A percentile compares a stretch with the other conserved stretches of the same genome.
These are phyloP conservation scores for Lates calcarifer DNA, from an alignment of 2,113 vertebrate species.

Conservation along the genomic window DNA sequence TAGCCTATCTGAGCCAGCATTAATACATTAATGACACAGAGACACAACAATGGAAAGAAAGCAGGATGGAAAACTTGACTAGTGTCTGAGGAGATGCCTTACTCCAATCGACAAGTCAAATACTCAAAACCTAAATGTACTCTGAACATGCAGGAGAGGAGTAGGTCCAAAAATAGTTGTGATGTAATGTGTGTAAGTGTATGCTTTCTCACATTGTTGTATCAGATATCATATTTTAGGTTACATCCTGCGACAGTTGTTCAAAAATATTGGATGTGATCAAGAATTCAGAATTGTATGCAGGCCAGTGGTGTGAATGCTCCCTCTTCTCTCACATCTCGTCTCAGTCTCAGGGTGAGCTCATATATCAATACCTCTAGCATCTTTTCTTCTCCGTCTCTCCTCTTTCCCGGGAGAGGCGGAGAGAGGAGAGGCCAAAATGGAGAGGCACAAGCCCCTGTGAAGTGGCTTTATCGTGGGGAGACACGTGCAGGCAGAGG, in stretches of 20 bases:
- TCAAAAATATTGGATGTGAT: slow-evolving; percentile 44
- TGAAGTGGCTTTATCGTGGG: slow-evolving; percentile 85
- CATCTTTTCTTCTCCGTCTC: slow-evolving; percentile 55
- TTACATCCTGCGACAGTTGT: slow-evolving; percentile 24
- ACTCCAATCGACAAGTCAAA: not conserved
- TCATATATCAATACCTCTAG: slow-evolving; percentile 70
- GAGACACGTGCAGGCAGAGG: slow-evolving; percentile 67
- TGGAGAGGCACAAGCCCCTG: slow-evolving; percentile 74
- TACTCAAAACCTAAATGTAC: not conserved
- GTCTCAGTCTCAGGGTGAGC: slow-evolving; percentile 54
- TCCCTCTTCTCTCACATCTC: slow-evolving; percentile 20
- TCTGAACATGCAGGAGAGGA: not conserved
- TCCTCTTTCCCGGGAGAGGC: slow-evolving; percentile 43
- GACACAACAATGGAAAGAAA: slow-evolving; percentile 48
- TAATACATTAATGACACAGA: slow-evolving; percentile 43
- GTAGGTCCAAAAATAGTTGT: slow-evolving; percentile 3
- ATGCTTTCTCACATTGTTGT: not conserved
- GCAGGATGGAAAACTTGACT: slow-evolving; percentile 54
- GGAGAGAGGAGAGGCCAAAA: slow-evolving; percentile 57
- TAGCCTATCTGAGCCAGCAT: slow-evolving; percentile 23
- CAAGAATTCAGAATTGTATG: slow-evolving; percentile 40
- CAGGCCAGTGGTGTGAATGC: slow-evolving; percentile 11
- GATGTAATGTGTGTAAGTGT: slow-evolving; percentile 2
- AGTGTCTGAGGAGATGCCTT: slow-evolving; percentile 7
- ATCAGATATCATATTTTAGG: slow-evolving; percentile 23